Conservation (phyloP, 2,113 vertebrate genomes). For the Anhinga rufa region DNA sequence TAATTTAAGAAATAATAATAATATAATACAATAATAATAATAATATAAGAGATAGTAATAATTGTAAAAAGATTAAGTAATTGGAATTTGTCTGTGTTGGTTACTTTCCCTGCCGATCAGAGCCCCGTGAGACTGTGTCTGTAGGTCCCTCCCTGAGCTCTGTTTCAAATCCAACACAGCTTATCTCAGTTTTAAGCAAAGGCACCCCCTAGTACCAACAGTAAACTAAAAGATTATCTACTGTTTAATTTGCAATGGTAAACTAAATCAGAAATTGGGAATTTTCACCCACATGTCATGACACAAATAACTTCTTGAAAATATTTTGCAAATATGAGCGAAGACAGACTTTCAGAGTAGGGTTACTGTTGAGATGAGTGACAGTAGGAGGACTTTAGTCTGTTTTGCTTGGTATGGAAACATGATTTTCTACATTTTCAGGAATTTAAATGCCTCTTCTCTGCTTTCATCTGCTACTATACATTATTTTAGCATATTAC, state of each 20-base stretch:
- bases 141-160: background rate
- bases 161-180: background rate
- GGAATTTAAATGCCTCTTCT: background rate
- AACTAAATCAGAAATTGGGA: background rate
- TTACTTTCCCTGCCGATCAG: background rate
- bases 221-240: background rate
- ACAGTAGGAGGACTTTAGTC: background rate
- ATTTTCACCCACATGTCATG: background rate
- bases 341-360: background rate
- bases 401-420: background rate
- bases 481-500: background rate
- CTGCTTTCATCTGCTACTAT: background rate
- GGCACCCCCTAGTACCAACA: background rate
- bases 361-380: background rate
- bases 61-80: background rate
- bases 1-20: background rate
- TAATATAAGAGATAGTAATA: background rate
- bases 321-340: background rate
- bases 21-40: background rate
- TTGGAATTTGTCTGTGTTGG: background rate
- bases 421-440: background rate
- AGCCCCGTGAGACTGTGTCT: background rate
- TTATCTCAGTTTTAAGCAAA: background rate
- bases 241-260: background rate
- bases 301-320: background rate